Evolutionary conservation across 2,888 invertebrate species (phyloP).

Genomic region (Tetanocera ferruginea): DNA sequence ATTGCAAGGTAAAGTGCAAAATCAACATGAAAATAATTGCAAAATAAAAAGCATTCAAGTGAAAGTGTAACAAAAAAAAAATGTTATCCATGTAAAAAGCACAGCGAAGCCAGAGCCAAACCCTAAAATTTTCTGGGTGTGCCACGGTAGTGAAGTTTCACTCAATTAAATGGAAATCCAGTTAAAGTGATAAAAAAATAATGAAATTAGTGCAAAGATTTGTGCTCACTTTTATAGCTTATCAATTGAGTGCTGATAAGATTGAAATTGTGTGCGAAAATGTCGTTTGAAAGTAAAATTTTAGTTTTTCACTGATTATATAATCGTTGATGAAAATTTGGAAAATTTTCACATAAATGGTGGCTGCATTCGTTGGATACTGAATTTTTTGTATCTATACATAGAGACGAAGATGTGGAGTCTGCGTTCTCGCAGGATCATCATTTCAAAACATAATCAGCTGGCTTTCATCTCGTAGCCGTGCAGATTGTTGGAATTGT

Average conservation of each 20-base stretch:
- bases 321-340: constrained; percentile 24
- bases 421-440: constrained; percentile 58
- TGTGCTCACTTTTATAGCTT: constrained; percentile 27
- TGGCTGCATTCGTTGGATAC: constrained; percentile 62
- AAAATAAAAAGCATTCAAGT: constrained; percentile 33
- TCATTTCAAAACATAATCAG: constrained; percentile 4
- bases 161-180: constrained; percentile 30
- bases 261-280: constrained; percentile 19
- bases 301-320: constrained; percentile 11
- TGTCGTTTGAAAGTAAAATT: not conserved
- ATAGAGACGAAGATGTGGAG: constrained; percentile 61
- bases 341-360: constrained; percentile 37
- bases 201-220: constrained; percentile 21
- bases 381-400: constrained; percentile 64
- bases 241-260: constrained; percentile 17
- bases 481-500: not conserved
- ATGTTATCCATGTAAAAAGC: constrained; percentile 13
- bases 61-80: constrained; percentile 31
- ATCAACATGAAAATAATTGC: constrained; percentile 27
- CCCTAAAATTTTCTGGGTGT: constrained; percentile 42
- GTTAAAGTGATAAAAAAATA: constrained; percentile 36
- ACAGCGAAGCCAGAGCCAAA: constrained; percentile 43
- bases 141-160: constrained; percentile 30
- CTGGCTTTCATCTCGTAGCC: constrained; percentile 16
- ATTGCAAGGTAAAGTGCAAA: constrained; percentile 30